These are phyloP conservation scores for Hyla sarda DNA, from an alignment of 2,113 vertebrate genomes.

Conservation along the genomic window DNA sequence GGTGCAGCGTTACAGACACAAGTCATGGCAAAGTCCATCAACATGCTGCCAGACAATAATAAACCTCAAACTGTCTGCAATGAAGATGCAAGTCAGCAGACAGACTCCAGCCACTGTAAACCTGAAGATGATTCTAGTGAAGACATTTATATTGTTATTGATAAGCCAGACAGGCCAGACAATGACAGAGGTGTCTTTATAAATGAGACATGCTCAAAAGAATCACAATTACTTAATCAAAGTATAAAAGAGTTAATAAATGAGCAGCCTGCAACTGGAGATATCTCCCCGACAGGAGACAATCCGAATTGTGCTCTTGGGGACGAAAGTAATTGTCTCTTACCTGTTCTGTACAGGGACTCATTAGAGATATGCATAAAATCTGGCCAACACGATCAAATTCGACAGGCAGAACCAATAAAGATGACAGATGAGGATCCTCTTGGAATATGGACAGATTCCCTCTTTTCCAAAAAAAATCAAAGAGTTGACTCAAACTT, in stretches of 20 bases:
- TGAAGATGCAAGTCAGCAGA: conserved; percentile 58
- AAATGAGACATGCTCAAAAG: conserved; percentile 48
- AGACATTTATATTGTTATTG: conserved; percentile 58
- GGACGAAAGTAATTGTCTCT: conserved; percentile 63
- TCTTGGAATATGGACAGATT: conserved; percentile 30
- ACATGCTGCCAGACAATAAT: conserved; percentile 60
- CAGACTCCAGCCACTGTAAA: conserved; percentile 45
- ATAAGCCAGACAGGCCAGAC: conserved; percentile 51
- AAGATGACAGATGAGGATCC: conserved; percentile 43
- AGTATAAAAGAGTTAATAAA: conserved; percentile 59
- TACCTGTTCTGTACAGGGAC: conserved; percentile 58
- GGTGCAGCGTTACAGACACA: conserved; percentile 54
- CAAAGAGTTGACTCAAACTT: neutral
- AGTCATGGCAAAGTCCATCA: conserved; percentile 53
- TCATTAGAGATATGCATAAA: conserved; percentile 60
- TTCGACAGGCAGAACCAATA: conserved; percentile 57
- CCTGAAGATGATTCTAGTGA: conserved; percentile 52
- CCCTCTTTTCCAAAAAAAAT: conserved; percentile 59
- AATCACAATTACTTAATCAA: conserved; percentile 61
- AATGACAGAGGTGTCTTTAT: conserved; percentile 59
- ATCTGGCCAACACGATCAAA: conserved; percentile 12
- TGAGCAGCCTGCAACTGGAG: conserved; percentile 61
- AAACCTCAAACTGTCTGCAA: conserved; percentile 58
- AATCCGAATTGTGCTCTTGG: conserved; percentile 54
- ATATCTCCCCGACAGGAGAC: conserved; percentile 62